Evolutionary conservation across 1,140 invertebrate species (phyloP), one percentile per base, ranked within the genome.

Genomic region (Chironomus striatipennis): DNA sequence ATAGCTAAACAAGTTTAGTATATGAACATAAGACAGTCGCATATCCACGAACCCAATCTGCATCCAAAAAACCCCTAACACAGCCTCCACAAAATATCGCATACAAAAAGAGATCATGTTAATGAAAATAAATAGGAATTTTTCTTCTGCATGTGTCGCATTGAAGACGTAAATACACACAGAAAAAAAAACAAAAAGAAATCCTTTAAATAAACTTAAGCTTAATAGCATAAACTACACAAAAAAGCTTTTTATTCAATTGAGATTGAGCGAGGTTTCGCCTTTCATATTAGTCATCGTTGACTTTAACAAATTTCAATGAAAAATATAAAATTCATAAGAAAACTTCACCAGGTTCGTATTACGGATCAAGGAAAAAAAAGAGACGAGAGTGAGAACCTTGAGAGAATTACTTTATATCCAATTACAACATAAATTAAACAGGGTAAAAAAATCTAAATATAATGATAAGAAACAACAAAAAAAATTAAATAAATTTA

Each of bases 381-480:
- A n/a, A 15, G 15, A 47, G 15, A 47, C 43, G 43, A 12, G 47
- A 57, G 47, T 12, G 12, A n/a, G n/a, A 57, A n/a, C 12, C 47
- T 57, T 34, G 24, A 34, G 12, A 57, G 47, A 57, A 57, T 57
- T 15, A 15, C 47, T 57, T 57, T 15, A 15, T 12, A 57, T 57
- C 47, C 47, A 57, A 57, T 57, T 57, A 57, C 47, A 57, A 57
- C 47, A 57, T 57, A 57, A 57, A 57, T 57, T 57, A 57, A 57
- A 15, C 47, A 57, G n/a, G 47, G 47, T n/a, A 57, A 5, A 57
- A 57, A 57, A 57, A 34, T 34, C 24, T 34, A 34, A 34, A 34
- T 34, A 34, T 34, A 34, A 57, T 57, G 47, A 57, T 57, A 57
- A 57, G 47, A 57, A 57, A 57, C 47, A 57, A 57, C 24, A 34